Percentiles rank a stretch among this genome's conserved stretches.
These are phyloP conservation scores for Hemithea aestivaria DNA, from an alignment of 2,888 invertebrate genomes.

Conservation along the genomic window DNA sequence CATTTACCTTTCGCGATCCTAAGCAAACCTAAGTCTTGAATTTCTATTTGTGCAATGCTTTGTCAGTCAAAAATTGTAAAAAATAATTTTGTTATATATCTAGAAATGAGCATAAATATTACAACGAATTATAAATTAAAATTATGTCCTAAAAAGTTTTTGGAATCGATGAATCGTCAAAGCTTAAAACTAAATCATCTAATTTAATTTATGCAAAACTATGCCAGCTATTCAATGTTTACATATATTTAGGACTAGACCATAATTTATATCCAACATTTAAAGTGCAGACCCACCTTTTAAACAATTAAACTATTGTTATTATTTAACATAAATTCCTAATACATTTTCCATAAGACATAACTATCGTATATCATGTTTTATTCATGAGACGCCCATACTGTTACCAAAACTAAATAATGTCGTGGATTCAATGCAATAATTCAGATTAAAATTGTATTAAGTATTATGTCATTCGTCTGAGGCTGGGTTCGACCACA, in stretches of 20 bases:
- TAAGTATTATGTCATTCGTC: conserved; percentile 71
- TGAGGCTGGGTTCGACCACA: too few relatives aligned
- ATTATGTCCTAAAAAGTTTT: too few relatives aligned
- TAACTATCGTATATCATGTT: conserved; percentile 52
- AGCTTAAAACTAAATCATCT: too few relatives aligned
- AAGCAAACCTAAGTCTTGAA: too few relatives aligned
- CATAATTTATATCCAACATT: conserved; percentile 26
- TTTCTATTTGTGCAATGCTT: too few relatives aligned
- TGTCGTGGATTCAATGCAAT: conserved; percentile 65
- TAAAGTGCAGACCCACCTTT: conserved; percentile 36
- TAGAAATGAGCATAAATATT: too few relatives aligned
- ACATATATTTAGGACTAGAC: conserved; percentile 20
- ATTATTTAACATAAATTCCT: conserved; percentile 60
- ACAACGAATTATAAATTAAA: too few relatives aligned
- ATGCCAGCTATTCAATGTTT: conserved; percentile 15
- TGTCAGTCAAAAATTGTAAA: too few relatives aligned
- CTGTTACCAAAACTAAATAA: conserved; percentile 68
- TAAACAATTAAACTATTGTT: conserved; percentile 61
- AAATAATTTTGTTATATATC: too few relatives aligned
- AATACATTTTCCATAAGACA: conserved; percentile 58
- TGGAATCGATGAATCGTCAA: too few relatives aligned
- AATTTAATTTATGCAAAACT: too few relatives aligned
- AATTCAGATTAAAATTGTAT: conserved; percentile 72
- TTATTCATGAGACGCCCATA: conserved; percentile 65
- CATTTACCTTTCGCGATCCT: too few relatives aligned